Percentiles rank a stretch among this genome's conserved stretches.
Conservation (phyloP, 2,888 invertebrate species). For the Catocala sponsa region DNA sequence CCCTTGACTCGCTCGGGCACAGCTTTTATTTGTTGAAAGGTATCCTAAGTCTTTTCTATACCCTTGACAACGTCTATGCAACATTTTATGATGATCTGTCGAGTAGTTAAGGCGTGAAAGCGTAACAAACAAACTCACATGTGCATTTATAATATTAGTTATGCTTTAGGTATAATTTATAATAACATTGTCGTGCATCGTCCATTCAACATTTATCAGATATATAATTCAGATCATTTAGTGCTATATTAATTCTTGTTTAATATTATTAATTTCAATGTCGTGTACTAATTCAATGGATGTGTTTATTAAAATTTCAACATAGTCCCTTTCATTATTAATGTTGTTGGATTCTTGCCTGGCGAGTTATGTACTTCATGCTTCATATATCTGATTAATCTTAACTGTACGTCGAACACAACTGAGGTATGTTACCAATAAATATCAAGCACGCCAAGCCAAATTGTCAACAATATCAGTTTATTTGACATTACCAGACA, state of each 20-base stretch:
- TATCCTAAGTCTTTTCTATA: no score
- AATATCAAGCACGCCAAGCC: constrained; percentile 27
- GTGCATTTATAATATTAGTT: no score
- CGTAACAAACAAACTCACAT: no score
- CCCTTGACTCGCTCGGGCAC: no score
- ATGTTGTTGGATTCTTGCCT: constrained; percentile 28
- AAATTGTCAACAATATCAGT: constrained; percentile 23
- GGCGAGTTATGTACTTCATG: constrained; percentile 6
- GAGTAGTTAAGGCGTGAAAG: no score
- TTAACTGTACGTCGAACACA: constrained; percentile 14
- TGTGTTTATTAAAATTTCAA: background rate
- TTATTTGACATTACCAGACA: constrained; percentile 12
- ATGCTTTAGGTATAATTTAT: no score
- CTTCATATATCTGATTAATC: constrained; percentile 24
- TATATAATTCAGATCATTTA: no score
- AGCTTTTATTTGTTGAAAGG: no score
- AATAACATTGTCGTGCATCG: no score
- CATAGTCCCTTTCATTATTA: background rate
- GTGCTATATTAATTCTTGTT: background rate
- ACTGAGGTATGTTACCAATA: constrained; percentile 22
- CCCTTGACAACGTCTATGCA: no score
- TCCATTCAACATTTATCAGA: no score
- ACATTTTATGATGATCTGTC: no score
- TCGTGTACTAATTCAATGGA: background rate
- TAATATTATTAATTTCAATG: background rate